Conservation (phyloP, 2,113 vertebrate species). For the Labrus mixtus region DNA sequence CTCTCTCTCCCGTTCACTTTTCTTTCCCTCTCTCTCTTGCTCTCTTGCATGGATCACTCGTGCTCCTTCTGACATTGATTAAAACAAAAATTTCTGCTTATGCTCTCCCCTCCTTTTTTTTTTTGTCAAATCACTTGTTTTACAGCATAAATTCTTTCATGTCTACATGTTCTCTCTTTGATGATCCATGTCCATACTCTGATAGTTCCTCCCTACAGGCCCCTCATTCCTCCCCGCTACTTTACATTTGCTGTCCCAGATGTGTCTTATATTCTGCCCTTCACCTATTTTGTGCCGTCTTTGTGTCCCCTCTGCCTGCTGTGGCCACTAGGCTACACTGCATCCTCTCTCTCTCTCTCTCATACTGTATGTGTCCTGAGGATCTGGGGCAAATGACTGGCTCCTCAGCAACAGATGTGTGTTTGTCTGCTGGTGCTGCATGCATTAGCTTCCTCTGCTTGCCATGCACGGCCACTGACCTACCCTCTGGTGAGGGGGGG, state of each 20-base stretch:
- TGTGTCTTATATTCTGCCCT: conserved; percentile 25
- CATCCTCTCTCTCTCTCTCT: conserved; percentile 66
- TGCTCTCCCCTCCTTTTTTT: conserved; percentile 1
- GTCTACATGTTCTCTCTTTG: conserved; percentile 26
- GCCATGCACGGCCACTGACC: conserved; percentile 65
- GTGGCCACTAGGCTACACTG: conserved; percentile 85
- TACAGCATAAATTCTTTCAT: conserved; percentile 40
- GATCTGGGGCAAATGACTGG: conserved; percentile 73
- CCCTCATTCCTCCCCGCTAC: background rate
- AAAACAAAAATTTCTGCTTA: conserved; percentile 45
- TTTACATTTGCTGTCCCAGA: conserved; percentile 2
- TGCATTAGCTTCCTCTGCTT: conserved; percentile 59
- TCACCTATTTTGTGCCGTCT: conserved; percentile 4
- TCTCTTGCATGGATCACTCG: conserved; percentile 32
- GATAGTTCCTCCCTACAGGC: background rate
- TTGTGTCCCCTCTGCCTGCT: conserved; percentile 53
- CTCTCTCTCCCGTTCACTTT: conserved; percentile 20
- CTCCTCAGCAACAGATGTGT: conserved; percentile 79
- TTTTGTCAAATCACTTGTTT: conserved; percentile 44
- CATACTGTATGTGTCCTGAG: conserved; percentile 48
- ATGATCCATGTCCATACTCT: conserved; percentile 22
- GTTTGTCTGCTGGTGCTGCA: conserved; percentile 67
- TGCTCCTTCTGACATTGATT: conserved; percentile 62
- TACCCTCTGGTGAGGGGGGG: conserved; percentile 50
- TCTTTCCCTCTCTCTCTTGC: background rate